phyloP scores from a whole-genome alignment of 1,140 invertebrate genomes.

The Metaphire vulgaris region DNA sequence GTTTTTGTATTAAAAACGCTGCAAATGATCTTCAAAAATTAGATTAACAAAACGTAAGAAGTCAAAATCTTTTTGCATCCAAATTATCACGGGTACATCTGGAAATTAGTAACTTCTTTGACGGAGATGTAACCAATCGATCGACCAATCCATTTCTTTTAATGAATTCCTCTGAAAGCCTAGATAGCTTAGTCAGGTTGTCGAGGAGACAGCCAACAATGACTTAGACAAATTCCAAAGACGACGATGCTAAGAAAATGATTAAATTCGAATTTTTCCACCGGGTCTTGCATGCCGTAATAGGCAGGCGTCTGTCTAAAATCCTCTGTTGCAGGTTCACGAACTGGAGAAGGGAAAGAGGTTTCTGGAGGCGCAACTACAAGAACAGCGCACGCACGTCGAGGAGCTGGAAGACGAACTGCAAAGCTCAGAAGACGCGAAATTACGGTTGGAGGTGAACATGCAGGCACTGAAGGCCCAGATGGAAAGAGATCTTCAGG shows the following conservation, averaged over 20 bases:
- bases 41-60: too few relatives aligned
- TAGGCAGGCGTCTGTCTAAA: not conserved
- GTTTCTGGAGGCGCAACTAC: slow-evolving; percentile 79
- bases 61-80: too few relatives aligned
- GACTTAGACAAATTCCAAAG: not conserved
- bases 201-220: not conserved
- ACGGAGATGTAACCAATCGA: too few relatives aligned
- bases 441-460: slow-evolving; percentile 91
- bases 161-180: not conserved
- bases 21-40: too few relatives aligned
- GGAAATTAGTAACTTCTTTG: too few relatives aligned
- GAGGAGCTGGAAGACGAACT: slow-evolving; percentile 97
- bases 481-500: slow-evolving; percentile 79
- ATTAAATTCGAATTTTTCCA: not conserved
- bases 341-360: slow-evolving; percentile 95
- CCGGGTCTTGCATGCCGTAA: not conserved
- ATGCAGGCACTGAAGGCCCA: slow-evolving; percentile 91
- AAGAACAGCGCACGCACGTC: slow-evolving; percentile 85
- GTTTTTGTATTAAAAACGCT: too few relatives aligned
- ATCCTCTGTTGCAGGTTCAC: slow-evolving; percentile 60
- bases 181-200: not conserved
- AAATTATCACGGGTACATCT: too few relatives aligned
- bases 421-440: slow-evolving; percentile 93
- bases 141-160: not conserved
- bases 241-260: not conserved